Conservation (phyloP, 2,888 invertebrate genomes). For the Torymus aiolomorphi region DNA sequence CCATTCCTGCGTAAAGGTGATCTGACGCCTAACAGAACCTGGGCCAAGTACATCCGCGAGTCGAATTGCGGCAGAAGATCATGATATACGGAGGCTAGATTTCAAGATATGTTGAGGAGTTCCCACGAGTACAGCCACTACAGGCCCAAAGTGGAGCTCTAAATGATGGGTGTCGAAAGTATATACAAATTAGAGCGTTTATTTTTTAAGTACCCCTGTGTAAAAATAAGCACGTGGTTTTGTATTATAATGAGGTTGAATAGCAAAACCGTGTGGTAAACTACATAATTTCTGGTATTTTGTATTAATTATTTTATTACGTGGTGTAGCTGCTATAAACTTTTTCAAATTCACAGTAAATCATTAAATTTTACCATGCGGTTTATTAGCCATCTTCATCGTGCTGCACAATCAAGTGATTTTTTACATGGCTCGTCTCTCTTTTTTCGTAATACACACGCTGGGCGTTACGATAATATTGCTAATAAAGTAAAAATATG, state of each 20-base stretch:
- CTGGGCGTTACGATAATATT: conserved; percentile 13
- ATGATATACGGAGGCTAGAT: conserved; percentile 66
- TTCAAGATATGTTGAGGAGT: conserved; percentile 61
- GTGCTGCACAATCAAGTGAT: too few relatives aligned
- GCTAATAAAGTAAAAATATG: neutral
- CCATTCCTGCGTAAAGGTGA: conserved; percentile 79
- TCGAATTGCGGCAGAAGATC: conserved; percentile 78
- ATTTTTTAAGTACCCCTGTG: conserved; percentile 10
- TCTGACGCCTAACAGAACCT: conserved; percentile 81
- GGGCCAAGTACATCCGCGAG: conserved; percentile 85
- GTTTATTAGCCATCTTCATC: neutral
- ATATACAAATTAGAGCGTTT: conserved; percentile 38
- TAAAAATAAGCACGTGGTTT: too few relatives aligned
- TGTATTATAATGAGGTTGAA: too few relatives aligned
- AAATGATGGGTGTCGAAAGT: conserved; percentile 7
- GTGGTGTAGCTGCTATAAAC: too few relatives aligned
- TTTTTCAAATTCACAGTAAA: neutral
- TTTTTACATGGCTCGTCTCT: conserved; percentile 1
- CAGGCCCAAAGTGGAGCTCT: conserved; percentile 57
- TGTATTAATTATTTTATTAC: too few relatives aligned
- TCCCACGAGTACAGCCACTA: conserved; percentile 30
- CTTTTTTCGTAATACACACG: conserved; percentile 34
- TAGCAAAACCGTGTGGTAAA: too few relatives aligned
- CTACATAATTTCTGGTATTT: too few relatives aligned
- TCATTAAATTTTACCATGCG: neutral